Evolutionary conservation across 2,797 vertebrate genomes (phyloP).

Genomic region (Sebastes minor): DNA sequence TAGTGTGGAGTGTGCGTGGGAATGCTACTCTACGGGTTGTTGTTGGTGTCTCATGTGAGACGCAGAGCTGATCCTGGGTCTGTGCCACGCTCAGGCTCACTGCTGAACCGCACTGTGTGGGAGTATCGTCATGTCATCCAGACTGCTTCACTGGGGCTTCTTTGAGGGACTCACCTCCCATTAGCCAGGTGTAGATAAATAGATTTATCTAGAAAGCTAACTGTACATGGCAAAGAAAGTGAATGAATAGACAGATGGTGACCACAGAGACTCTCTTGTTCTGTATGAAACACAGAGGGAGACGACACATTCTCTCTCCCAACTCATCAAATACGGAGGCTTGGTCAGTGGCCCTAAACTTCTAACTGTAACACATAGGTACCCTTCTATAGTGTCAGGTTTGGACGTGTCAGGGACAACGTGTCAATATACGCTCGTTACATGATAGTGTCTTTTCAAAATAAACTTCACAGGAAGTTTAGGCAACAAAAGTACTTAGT

Average conservation of each 20-base stretch:
- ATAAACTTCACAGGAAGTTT: neutral
- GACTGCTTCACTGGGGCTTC: neutral
- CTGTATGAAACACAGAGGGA: neutral
- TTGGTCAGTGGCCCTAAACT: no score
- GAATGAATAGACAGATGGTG: neutral
- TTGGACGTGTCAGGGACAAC: neutral
- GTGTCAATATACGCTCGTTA: neutral
- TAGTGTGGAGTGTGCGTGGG: conserved; percentile 34
- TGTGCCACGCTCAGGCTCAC: conserved; percentile 19
- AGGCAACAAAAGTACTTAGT: neutral
- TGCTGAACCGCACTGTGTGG: conserved; percentile 11
- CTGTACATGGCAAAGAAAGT: neutral
- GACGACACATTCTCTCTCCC: no score
- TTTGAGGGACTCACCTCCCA: neutral
- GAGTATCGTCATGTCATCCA: conserved; percentile 29
- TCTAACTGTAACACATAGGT: neutral
- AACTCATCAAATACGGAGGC: no score
- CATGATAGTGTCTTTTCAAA: neutral
- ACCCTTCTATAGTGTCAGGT: neutral
- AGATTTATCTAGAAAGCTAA: neutral
- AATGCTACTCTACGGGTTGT: conserved; percentile 28
- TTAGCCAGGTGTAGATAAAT: conserved; percentile 18
- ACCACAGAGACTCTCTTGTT: neutral
- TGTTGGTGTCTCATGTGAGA: conserved; percentile 50
- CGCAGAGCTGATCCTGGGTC: conserved; percentile 36